These are phyloP conservation scores for Fratercula arctica DNA, from an alignment of 2,797 vertebrate genomes.

Conservation along the genomic window DNA sequence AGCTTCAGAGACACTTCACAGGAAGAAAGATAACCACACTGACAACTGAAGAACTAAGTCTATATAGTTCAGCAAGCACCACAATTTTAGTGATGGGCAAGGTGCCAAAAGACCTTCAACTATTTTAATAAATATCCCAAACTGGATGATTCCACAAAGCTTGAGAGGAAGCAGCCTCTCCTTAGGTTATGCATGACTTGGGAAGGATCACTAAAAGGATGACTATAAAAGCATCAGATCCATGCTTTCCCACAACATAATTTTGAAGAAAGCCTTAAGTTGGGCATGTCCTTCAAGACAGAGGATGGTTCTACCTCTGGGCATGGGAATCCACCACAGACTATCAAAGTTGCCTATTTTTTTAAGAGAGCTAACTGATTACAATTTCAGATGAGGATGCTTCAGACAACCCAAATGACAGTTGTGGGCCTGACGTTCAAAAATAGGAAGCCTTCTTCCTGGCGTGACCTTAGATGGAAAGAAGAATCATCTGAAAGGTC, in stretches of 20 bases:
- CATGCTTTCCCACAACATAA: neutral
- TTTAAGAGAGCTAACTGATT: neutral
- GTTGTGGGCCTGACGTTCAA: neutral
- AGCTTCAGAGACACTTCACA: neutral
- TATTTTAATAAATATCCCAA: neutral
- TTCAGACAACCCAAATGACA: neutral
- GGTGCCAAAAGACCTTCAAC: neutral
- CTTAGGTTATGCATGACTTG: neutral
- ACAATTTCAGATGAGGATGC: neutral
- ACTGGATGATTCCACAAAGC: neutral
- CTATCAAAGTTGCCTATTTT: neutral
- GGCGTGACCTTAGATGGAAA: neutral
- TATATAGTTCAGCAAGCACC: neutral
- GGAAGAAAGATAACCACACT: neutral
- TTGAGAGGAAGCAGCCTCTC: neutral
- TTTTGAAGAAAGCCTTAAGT: neutral
- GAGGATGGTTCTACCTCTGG: neutral
- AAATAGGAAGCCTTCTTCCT: neutral
- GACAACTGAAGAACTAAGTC: neutral
- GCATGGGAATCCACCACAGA: neutral
- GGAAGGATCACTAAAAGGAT: neutral
- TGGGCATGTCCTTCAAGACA: neutral
- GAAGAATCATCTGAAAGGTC: neutral
- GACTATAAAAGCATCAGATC: neutral
- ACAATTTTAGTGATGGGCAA: neutral